Percentiles rank a stretch among this genome's conserved stretches.
These are phyloP conservation scores for Callopanchax toddi DNA, from an alignment of 2,113 vertebrate species.

Conservation along the genomic window DNA sequence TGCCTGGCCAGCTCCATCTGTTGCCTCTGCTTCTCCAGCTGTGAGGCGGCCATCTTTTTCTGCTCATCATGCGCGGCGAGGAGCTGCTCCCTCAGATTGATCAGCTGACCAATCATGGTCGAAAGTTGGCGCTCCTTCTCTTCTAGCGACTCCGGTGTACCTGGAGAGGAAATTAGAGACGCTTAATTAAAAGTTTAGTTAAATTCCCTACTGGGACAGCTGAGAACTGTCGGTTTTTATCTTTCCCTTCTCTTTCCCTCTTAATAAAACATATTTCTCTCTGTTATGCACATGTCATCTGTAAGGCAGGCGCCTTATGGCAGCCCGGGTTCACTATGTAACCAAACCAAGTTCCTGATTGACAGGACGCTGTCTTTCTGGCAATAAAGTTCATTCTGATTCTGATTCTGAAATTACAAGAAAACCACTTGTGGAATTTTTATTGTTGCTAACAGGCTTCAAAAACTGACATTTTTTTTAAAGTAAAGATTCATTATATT, in stretches of 20 bases:
- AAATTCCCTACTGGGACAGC: too few relatives aligned
- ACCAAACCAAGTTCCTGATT: too few relatives aligned
- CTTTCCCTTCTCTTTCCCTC: too few relatives aligned
- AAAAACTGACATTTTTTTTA: background rate
- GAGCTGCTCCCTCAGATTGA: conserved; percentile 94
- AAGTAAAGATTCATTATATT: background rate
- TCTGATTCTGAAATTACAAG: background rate
- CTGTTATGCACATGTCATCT: too few relatives aligned
- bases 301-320: too few relatives aligned
- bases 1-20: conserved; percentile 97
- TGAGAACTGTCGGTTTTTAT: too few relatives aligned
- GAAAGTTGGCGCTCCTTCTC: conserved; percentile 95
- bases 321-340: too few relatives aligned
- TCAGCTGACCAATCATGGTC: conserved; percentile 94
- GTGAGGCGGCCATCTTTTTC: conserved; percentile 95
- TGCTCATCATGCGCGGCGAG: conserved; percentile 93
- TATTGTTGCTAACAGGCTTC: too few relatives aligned
- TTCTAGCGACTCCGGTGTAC: conserved; percentile 92
- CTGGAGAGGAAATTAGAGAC: conserved; percentile 37
- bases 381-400: too few relatives aligned
- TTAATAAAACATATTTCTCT: too few relatives aligned
- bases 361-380: too few relatives aligned
- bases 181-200: too few relatives aligned
- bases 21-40: conserved; percentile 95
- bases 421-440: background rate